phyloP scores from a whole-genome alignment of 2,888 invertebrate species.

The Cerastis leucographa region DNA sequence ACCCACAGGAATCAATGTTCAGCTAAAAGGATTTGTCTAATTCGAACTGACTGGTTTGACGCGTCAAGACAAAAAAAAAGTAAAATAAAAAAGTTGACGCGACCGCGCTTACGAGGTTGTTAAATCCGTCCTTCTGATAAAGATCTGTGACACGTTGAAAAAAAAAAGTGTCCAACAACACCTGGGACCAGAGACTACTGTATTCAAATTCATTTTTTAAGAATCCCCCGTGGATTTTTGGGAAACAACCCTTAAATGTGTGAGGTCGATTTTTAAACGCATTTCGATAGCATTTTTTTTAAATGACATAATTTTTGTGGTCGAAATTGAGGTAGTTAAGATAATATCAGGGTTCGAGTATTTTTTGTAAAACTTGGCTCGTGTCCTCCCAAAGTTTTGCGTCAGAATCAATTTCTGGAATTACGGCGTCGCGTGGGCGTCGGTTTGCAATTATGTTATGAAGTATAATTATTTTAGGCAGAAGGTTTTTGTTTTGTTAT shows the following conservation, averaged over 20 bases:
- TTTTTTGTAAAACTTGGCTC: conserved; percentile 62
- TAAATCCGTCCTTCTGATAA: conserved; percentile 88
- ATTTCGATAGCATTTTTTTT: conserved; percentile 72
- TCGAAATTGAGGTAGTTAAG: conserved; percentile 72
- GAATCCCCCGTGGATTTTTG: conserved; percentile 81
- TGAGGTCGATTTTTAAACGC: conserved; percentile 81
- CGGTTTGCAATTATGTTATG: conserved; percentile 52
- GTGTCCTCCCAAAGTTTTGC: conserved; percentile 59
- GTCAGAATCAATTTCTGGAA: conserved; percentile 62
- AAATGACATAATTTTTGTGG: conserved; percentile 80
- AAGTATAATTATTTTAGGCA: conserved; percentile 54
- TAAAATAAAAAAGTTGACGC: conserved; percentile 83
- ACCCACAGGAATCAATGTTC: conserved; percentile 82
- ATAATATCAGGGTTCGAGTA: conserved; percentile 65
- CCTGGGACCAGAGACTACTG: conserved; percentile 81
- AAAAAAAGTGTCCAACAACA: conserved; percentile 75
- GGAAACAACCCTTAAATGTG: conserved; percentile 82
- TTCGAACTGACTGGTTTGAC: conserved; percentile 88
- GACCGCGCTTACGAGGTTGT: conserved; percentile 86
- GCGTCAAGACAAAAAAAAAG: conserved; percentile 76
- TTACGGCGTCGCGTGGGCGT: conserved; percentile 49
- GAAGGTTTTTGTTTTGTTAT: conserved; percentile 41
- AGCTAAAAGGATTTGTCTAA: conserved; percentile 88
- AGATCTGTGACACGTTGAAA: conserved; percentile 88
- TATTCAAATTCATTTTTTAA: conserved; percentile 86